These are phyloP conservation scores for Dreissena polymorpha DNA, from an alignment of 1,140 invertebrate species.

Conservation along the genomic window DNA sequence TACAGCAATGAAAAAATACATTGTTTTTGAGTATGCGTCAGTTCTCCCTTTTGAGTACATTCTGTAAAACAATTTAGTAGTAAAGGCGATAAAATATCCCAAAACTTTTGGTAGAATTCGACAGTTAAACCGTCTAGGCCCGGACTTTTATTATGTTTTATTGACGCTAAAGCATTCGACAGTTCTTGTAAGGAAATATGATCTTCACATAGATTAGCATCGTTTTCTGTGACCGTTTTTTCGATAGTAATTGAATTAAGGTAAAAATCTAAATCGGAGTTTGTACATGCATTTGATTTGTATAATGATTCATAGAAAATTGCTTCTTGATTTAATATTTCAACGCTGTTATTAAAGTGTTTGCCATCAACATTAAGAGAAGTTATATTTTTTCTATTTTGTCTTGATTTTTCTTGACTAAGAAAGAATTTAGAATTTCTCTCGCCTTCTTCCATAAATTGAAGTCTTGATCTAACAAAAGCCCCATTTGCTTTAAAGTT, in stretches of 20 bases:
- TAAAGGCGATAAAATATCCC: conserved; percentile 8
- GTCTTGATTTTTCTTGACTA: conserved; percentile 32
- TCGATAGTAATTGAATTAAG: background rate
- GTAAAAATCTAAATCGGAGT: conserved; percentile 4
- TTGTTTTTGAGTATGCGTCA: conserved; percentile 24
- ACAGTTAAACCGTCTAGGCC: conserved; percentile 11
- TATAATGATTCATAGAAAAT: conserved; percentile 12
- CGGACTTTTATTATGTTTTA: conserved; percentile 4
- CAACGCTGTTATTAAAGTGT: background rate
- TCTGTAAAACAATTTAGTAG: conserved; percentile 18
- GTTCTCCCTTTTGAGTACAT: conserved; percentile 8
- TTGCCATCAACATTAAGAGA: background rate
- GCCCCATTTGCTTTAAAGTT: conserved; percentile 11
- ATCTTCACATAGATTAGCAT: background rate
- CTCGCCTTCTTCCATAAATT: conserved; percentile 24
- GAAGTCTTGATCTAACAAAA: conserved; percentile 9
- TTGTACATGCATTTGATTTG: background rate
- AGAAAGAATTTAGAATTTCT: conserved; percentile 33
- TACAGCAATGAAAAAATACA: conserved; percentile 24
- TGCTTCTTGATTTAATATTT: background rate
- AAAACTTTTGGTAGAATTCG: conserved; percentile 27
- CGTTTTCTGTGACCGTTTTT: conserved; percentile 1
- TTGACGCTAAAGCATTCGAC: background rate
- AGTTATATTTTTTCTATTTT: conserved; percentile 13
- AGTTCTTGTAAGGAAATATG: conserved; percentile 13